These are phyloP conservation scores for Cyprinella venusta DNA, from an alignment of 2,797 vertebrate genomes.

Conservation along the genomic window DNA sequence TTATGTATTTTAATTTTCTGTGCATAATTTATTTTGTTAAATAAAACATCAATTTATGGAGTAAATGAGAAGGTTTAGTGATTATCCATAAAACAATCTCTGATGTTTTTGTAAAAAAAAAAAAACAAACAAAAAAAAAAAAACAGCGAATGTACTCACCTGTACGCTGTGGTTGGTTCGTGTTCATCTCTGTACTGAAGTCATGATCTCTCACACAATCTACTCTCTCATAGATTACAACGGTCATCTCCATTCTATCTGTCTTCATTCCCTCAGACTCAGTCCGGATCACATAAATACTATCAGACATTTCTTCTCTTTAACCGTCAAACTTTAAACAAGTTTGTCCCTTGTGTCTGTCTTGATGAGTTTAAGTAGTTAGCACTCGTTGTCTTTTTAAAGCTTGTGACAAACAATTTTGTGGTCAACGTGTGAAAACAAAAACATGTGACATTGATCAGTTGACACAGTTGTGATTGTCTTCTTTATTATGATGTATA, in stretches of 20 bases:
- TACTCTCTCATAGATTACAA: background rate
- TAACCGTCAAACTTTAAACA: background rate
- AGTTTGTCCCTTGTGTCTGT: background rate
- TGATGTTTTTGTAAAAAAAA: too few relatives aligned
- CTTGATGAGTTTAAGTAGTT: too few relatives aligned
- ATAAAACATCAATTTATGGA: too few relatives aligned
- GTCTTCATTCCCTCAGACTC: background rate
- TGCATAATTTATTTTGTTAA: too few relatives aligned
- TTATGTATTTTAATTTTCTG: too few relatives aligned
- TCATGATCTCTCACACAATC: slow-evolving; percentile 19
- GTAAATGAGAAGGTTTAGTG: background rate
- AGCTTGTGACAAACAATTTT: background rate
- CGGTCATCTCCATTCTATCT: background rate
- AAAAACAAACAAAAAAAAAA: too few relatives aligned
- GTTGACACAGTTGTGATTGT: background rate
- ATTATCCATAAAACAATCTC: too few relatives aligned
- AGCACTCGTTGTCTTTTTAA: too few relatives aligned
- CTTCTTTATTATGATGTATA: background rate
- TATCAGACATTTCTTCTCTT: background rate
- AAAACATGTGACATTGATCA: background rate
- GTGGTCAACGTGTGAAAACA: background rate
- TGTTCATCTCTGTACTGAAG: background rate
- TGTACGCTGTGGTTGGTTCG: background rate
- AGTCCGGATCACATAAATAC: background rate
- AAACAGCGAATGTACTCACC: background rate